Base-by-base conservation (phyloP, 2,888 invertebrate species). In the Druceiella hillmani region DNA sequence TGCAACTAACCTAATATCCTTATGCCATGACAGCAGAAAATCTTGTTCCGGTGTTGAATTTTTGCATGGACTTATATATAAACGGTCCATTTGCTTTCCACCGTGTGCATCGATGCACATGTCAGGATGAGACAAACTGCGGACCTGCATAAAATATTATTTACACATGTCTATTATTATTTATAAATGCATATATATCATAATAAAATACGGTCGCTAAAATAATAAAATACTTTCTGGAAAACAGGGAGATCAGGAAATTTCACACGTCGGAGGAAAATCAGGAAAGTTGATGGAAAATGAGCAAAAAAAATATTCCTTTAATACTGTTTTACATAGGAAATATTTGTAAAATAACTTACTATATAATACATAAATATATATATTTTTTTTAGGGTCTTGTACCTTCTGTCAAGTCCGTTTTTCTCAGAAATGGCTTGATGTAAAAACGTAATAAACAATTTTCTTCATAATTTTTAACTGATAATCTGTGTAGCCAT, bases 11-110 rank as follows among this genome's bases (percentile, higher is more conserved):
- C 52, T 62, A 43, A 93, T 73, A 55, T 93, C 92, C 62, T 84
- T 83, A 51, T 87, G 87, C 88, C 89, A 91, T 0, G 86, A 78
- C 31, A 86, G 55, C 1, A 72, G 56, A 58, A 85, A 86, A 33
- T 73, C 63, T 56, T 85, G 84, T 50, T 87, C 85, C 0, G 70
- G 74, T 5, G 54, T 65, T 0, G 43, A 16, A 1, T 36, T 7
- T 3, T 33, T 35, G 43, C 66, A 66, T 1, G 44, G 33, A 2
- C 15, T 34, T 10, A 69, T 47, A 10, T 39, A 33, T 17, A 68
- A 70, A 50, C 62, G 66, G 40, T 52, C 64, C 57, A 51, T 51
- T 43, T 58, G 52, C 1, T 40, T 44, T 7, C 62, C 65, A 45
- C 57, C 58, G 37, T 74, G 65, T 0, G 83, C 75, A 58, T 92